phyloP scores from a whole-genome alignment of 1,140 invertebrate species.

The Plodia interpunctella region DNA sequence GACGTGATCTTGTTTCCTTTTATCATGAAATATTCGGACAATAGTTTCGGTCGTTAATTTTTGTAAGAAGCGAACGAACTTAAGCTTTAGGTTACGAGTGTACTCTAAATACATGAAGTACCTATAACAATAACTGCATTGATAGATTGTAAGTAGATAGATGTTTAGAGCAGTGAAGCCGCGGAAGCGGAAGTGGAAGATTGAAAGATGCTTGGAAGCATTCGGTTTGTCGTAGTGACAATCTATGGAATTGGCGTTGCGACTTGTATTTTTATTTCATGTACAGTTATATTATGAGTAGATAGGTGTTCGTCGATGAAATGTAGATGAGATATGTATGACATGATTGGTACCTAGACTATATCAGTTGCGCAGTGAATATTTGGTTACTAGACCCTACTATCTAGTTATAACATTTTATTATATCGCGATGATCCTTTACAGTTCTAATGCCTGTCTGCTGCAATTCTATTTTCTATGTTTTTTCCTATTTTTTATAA shows the following conservation, averaged over 20 bases:
- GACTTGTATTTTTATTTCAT: constrained; percentile 17
- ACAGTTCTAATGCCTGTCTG: neutral
- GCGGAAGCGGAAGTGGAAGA: constrained; percentile 51
- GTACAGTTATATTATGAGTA: constrained; percentile 5
- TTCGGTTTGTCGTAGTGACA: constrained; percentile 21
- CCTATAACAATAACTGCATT: neutral
- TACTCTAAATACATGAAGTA: neutral
- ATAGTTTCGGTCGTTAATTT: neutral
- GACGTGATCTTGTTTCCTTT: constrained; percentile 13
- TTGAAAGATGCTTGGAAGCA: constrained; percentile 45
- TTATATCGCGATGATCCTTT: neutral
- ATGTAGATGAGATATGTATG: constrained; percentile 16
- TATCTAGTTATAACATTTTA: neutral
- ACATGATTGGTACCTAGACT: constrained; percentile 9
- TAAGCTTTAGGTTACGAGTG: constrained; percentile 12
- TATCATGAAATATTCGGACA: constrained; percentile 6
- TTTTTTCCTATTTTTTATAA: neutral
- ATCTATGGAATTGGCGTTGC: constrained; percentile 11
- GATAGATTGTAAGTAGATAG: constrained; percentile 17
- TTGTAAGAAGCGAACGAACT: constrained; percentile 16
- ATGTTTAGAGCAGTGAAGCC: constrained; percentile 47
- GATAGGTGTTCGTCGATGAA: constrained; percentile 11
- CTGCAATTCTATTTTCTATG: neutral
- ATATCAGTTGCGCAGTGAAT: constrained; percentile 1
- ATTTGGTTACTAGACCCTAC: constrained; percentile 3